phyloP scores from a whole-genome alignment of 2,797 vertebrate genomes.

The Rhodeus uyekii region DNA sequence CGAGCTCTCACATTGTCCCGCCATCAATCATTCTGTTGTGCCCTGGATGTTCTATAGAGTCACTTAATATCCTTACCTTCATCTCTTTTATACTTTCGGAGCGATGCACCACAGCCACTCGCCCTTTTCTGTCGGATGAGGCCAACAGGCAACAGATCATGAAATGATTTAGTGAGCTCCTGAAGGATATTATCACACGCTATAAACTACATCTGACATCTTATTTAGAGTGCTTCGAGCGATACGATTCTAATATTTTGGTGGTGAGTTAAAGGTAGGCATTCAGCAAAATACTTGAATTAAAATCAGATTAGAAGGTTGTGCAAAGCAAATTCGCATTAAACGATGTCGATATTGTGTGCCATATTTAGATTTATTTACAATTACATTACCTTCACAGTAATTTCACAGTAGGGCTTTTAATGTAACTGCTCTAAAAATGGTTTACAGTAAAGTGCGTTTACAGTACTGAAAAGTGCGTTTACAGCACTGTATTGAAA shows the following conservation, averaged over 20 bases:
- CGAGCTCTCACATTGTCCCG: constrained; percentile 91
- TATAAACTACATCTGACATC: constrained; percentile 51
- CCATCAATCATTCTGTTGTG: constrained; percentile 97
- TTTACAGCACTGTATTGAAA: too few species aligned
- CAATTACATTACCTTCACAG: too few species aligned
- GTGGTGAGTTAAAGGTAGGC: not conserved
- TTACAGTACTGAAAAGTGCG: too few species aligned
- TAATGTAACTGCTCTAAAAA: too few species aligned
- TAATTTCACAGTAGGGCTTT: too few species aligned
- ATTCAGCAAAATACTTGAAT: not conserved
- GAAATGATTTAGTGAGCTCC: constrained; percentile 61
- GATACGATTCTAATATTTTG: constrained; percentile 12
- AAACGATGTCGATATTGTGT: not conserved
- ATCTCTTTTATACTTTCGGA: constrained; percentile 91
- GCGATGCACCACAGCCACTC: constrained; percentile 87
- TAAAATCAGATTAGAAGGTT: not conserved
- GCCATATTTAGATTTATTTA: not conserved
- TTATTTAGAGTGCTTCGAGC: constrained; percentile 30
- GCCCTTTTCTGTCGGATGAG: constrained; percentile 79
- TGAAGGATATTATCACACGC: constrained; percentile 51
- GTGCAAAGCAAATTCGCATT: not conserved
- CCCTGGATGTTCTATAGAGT: constrained; percentile 94
- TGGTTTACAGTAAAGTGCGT: too few species aligned
- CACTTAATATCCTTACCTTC: constrained; percentile 94
- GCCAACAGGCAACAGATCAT: constrained; percentile 67